Evolutionary conservation across 2,113 vertebrate genomes (phyloP).

Genomic region (Ammodytes dubius): DNA sequence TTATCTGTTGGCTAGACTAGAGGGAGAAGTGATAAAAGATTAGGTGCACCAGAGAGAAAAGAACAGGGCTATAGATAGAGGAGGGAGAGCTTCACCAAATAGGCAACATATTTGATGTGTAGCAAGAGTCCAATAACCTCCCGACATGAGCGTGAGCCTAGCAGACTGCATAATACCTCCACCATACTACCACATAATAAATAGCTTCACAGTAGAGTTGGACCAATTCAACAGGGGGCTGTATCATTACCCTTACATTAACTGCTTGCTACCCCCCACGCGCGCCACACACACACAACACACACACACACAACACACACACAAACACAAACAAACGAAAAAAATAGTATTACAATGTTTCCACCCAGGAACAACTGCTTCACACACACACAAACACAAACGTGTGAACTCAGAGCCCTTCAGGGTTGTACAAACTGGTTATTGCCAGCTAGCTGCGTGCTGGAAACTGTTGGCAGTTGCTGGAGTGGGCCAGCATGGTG

Average conservation of each 20-base stretch:
- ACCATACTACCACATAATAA: slow-evolving; percentile 42
- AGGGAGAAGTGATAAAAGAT: slow-evolving; percentile 25
- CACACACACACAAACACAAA: slow-evolving; percentile 27
- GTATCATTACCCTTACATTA: slow-evolving; percentile 39
- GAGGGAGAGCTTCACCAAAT: slow-evolving; percentile 39
- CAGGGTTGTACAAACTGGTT: slow-evolving; percentile 66
- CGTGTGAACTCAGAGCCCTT: slow-evolving; percentile 49
- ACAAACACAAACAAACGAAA: slow-evolving; percentile 24
- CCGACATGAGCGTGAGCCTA: slow-evolving; percentile 38
- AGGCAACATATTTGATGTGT: slow-evolving; percentile 54
- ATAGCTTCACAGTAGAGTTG: slow-evolving; percentile 36
- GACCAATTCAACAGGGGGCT: slow-evolving; percentile 41
- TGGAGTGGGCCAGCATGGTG: slow-evolving; percentile 51
- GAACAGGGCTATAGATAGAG: neutral
- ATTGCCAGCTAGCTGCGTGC: slow-evolving; percentile 58
- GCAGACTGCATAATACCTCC: slow-evolving; percentile 53
- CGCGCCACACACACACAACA: slow-evolving; percentile 3
- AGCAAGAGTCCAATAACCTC: slow-evolving; percentile 60
- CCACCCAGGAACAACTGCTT: slow-evolving; percentile 22
- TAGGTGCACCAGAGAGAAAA: neutral
- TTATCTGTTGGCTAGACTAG: neutral
- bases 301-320: slow-evolving; percentile 22
- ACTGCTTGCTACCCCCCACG: neutral
- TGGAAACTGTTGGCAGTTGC: slow-evolving; percentile 64
- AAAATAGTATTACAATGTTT: slow-evolving; percentile 23